Evolutionary conservation across 2,888 invertebrate species (phyloP), one percentile per base, ranked within the genome.

Genomic region (Scaptomyza polygonia): DNA sequence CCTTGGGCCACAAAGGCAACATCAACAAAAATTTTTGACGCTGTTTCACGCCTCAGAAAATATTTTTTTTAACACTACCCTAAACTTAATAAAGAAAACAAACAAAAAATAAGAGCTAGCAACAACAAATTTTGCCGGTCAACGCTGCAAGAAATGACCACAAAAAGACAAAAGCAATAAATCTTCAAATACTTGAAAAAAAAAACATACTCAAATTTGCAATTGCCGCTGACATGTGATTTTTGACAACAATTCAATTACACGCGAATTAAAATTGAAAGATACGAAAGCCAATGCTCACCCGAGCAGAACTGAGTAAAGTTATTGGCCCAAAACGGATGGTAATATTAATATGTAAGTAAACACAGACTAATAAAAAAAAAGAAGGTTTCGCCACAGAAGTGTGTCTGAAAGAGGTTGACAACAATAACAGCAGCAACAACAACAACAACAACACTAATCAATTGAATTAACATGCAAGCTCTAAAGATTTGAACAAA

Each of bases 231-330:
- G 72, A 77, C 84, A 86, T 86, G 79, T 86, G 79, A 80, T 79
- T 66, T 62, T 64, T 32, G 57, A 65, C 57, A 83, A 78, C 76
- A 80, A 78, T 69, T 86, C 86, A 83, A 86, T 83, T 86, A 80
- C 66, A 62, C 21, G 57, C 55, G 45, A 67, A 59, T 65, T 62
- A 59, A 54, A 59, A 54, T 44, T 29, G 21, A 34, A 42, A 44
- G 7, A 29, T 11, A 14, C 25, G 25, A 25, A 25, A 25, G 25
- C 25, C 25, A 25, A 25, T 5, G 25, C 25, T 25, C 25, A 25
- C 5, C 25, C 3, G 25, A 25, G 4, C 25, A 25, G 25, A 25
- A 25, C 25, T 25, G 5, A 25, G 25, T 25, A 5, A 25, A 16
- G 27, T 9, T 27, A 18, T n/a, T 36, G 40, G 34, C 27, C 27